These are phyloP conservation scores for Ascidia mentula DNA, from an alignment of 23 tunicate genomes.

Conservation along the genomic window DNA sequence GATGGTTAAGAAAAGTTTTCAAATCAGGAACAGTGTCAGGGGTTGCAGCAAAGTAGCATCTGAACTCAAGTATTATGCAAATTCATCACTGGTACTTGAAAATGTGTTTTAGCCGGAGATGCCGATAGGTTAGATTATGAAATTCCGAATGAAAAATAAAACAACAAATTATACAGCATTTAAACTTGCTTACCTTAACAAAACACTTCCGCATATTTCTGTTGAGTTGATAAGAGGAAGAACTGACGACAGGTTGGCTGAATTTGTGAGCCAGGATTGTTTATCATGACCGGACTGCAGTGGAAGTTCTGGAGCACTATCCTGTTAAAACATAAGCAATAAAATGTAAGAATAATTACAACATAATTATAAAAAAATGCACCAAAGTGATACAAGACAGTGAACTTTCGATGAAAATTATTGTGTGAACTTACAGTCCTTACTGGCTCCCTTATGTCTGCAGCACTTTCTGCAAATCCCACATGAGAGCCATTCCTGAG, in stretches of 20 bases:
- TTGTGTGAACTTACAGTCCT: background rate
- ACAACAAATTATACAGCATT: no score
- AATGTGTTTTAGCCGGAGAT: background rate
- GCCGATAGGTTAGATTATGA: no score
- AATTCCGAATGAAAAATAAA: background rate
- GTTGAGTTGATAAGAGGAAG: constrained; percentile 5
- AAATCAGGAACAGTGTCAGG: constrained; percentile 32
- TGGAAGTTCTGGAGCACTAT: background rate
- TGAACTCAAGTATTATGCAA: background rate
- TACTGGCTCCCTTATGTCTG: constrained; percentile 4
- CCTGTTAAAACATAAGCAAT: background rate
- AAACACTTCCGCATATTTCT: constrained; percentile 20
- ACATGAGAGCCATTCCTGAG: constrained; percentile 45
- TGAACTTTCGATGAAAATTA: no score
- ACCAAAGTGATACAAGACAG: no score
- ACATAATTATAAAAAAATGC: no score
- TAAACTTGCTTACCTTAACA: constrained; percentile 28
- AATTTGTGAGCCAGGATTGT: background rate
- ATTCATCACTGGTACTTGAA: background rate
- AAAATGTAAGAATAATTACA: no score
- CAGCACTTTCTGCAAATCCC: constrained; percentile 35
- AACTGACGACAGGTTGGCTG: constrained; percentile 13
- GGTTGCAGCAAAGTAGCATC: constrained; percentile 49
- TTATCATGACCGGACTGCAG: background rate
- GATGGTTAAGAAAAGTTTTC: constrained; percentile 22